Evolutionary conservation across 2,888 invertebrate genomes (phyloP).

Genomic region (Artemia sinica): DNA sequence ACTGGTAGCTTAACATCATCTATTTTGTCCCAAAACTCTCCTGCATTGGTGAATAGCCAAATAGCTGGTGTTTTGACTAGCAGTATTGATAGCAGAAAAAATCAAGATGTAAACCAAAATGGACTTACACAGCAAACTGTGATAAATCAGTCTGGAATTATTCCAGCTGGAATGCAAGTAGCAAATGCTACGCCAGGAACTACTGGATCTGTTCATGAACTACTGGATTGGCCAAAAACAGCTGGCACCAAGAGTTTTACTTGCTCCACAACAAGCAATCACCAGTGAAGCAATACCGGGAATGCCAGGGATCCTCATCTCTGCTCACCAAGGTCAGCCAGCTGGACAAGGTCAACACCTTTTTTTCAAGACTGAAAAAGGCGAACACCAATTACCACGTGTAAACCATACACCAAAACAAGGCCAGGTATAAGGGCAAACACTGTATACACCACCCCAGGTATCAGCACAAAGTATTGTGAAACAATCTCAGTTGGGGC

Average conservation of each 20-base stretch:
- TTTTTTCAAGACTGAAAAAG: constrained; percentile 88
- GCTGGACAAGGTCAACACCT: constrained; percentile 39
- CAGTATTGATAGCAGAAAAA: neutral
- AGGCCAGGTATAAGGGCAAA: neutral
- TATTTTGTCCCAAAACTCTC: neutral
- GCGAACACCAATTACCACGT: constrained; percentile 79
- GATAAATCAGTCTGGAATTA: constrained; percentile 9
- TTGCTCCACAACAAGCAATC: neutral
- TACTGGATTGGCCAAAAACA: constrained; percentile 4
- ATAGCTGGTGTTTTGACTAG: constrained; percentile 13
- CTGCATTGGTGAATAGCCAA: constrained; percentile 2
- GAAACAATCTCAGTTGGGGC: neutral
- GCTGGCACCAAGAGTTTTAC: neutral
- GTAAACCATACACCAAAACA: constrained; percentile 33
- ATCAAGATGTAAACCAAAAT: constrained; percentile 13
- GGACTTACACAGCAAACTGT: constrained; percentile 12
- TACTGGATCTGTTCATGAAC: constrained; percentile 1
- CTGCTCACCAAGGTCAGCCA: neutral
- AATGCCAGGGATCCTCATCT: constrained; percentile 1
- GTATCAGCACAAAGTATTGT: constrained; percentile 6
- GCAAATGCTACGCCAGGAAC: neutral
- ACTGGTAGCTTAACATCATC: constrained; percentile 6
- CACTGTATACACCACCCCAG: constrained; percentile 5
- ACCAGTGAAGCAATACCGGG: neutral
- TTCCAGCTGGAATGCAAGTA: constrained; percentile 13